Conservation (phyloP, 2,113 vertebrate genomes). For the Tamias sibiricus region DNA sequence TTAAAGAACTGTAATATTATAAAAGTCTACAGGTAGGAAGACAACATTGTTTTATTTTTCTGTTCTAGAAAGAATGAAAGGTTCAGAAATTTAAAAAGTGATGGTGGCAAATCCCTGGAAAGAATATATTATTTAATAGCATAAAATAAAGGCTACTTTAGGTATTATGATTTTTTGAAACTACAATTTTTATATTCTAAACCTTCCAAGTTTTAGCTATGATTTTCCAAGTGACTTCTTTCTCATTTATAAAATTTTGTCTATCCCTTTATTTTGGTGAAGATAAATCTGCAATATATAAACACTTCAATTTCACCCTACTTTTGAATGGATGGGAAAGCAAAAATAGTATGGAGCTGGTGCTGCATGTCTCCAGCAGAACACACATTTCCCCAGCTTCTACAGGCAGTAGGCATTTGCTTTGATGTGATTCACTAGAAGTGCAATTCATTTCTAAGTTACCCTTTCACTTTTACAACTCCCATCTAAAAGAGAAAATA, state of each 20-base stretch:
- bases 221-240: neutral
- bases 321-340: neutral
- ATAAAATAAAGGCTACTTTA: neutral
- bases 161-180: neutral
- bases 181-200: neutral
- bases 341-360: neutral
- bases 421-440: neutral
- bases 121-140: neutral
- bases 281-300: neutral
- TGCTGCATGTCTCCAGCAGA: neutral
- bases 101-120: neutral
- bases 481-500: neutral
- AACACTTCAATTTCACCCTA: neutral
- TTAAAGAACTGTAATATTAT: neutral
- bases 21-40: neutral
- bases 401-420: accelerated
- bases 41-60: neutral
- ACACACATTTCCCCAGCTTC: neutral
- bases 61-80: neutral
- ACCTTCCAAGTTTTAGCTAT: neutral
- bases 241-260: neutral
- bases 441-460: neutral
- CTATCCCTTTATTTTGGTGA: neutral
- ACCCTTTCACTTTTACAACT: neutral
- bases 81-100: neutral